Evolutionary conservation across 2,113 vertebrate genomes (phyloP).

Genomic region (Ptilorrhoa leucosticta): DNA sequence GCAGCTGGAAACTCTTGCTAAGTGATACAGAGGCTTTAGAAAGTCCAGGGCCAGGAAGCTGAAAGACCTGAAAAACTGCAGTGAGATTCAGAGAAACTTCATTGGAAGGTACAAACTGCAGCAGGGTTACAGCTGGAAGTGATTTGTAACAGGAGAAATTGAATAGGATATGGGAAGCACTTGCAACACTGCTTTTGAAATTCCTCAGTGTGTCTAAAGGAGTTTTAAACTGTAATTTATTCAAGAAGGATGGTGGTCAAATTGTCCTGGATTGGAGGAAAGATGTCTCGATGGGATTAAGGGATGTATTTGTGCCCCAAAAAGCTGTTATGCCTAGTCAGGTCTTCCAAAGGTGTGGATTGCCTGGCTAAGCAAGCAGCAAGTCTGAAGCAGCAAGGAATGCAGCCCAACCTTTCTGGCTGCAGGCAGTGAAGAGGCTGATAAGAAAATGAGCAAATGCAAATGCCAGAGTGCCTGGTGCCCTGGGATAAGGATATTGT

Average conservation of each 20-base stretch:
- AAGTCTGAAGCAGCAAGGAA: not conserved
- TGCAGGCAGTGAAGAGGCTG: not conserved
- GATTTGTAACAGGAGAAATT: not conserved
- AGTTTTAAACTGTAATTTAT: not conserved
- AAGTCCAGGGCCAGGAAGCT: not conserved
- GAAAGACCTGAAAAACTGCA: not conserved
- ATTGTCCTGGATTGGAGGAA: not conserved
- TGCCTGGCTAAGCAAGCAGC: not conserved
- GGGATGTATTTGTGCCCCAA: fast-evolving
- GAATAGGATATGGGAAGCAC: fast-evolving
- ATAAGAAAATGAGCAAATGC: not conserved
- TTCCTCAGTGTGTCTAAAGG: not conserved
- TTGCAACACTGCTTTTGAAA: not conserved
- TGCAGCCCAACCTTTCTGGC: not conserved
- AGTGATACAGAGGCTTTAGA: not conserved
- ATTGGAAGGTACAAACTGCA: not conserved
- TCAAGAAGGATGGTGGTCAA: not conserved
- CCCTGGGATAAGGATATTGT: not conserved
- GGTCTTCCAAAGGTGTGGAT: not conserved
- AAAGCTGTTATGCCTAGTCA: not conserved
- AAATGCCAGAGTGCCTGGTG: not conserved
- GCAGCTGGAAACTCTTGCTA: not conserved
- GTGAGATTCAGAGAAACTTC: not conserved
- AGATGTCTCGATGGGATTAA: not conserved
- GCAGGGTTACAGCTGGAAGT: not conserved